Base-by-base conservation (phyloP, 37 sponge, comb jelly and placozoan species). In the Crambe crambe region DNA sequence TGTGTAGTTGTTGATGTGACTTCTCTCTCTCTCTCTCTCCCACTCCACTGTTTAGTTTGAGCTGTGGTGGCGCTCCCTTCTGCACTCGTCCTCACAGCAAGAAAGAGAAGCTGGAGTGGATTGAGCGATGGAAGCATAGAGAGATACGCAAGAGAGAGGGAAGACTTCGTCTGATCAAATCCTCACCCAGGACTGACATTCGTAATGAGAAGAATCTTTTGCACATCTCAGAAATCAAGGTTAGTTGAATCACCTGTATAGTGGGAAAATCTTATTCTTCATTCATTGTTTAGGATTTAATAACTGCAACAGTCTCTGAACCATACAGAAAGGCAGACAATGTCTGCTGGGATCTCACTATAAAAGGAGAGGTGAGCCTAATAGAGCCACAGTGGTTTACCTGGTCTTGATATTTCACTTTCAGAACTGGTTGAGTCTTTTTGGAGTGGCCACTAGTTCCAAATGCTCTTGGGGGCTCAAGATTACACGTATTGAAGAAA, bases 41-140 rank as follows among this genome's bases (percentile, higher is more conserved):
- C n/a, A n/a, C n/a, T n/a, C n/a, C n/a, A 47, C 51, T 47, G 6
- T 15, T 15, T 47, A 65, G 51, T n/a, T 29, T 8, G 42, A 12
- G 30, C 1, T 44, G 54, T 72, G 54, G 51, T 51, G 73, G 73
- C 44, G 51, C 54, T 5, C 51, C 47, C 0, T 40, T 27, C 30
- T 47, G 79, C 39, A 38, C 32, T 1, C 51, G 70, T 35, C 75
- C 86, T n/a, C 86, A 85, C 51, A 44, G 25, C 21, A n/a, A 35
- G 22, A 71, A 78, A 22, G 86, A 85, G 73, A 34, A 78, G 0
- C 30, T 22, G 42, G 86, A 85, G 42, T 78, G 79, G 86, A n/a
- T 31, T 20, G 42, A 31, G 21, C 78, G 86, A 0, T 62, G 68
- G 63, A 5, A 73, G 59, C 86, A 85, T 56, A 56, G 75, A n/a